These are phyloP conservation scores for Enoplosus armatus DNA, from an alignment of 2,797 vertebrate genomes.

Conservation along the genomic window DNA sequence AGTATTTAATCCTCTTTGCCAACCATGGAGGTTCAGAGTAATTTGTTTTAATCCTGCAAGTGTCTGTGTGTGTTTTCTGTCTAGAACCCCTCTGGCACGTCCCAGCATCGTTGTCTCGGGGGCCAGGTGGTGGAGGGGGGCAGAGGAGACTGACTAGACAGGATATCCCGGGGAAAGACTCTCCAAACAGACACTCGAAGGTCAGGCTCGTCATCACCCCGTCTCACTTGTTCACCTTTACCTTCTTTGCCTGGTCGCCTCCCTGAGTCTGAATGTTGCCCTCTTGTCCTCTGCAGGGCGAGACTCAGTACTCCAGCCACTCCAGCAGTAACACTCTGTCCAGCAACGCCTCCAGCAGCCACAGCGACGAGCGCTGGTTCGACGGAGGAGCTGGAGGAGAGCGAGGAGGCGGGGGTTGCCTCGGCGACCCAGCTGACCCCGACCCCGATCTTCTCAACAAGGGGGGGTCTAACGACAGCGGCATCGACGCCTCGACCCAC, in stretches of 20 bases:
- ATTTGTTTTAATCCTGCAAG: constrained; percentile 71
- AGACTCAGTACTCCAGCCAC: constrained; percentile 93
- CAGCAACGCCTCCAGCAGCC: constrained; percentile 93
- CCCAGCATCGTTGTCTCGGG: constrained; percentile 83
- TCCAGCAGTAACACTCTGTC: constrained; percentile 97
- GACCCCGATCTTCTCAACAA: constrained; percentile 89
- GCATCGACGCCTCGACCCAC: constrained; percentile 90
- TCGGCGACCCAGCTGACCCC: constrained; percentile 81
- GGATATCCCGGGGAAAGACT: constrained; percentile 90
- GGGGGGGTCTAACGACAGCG: constrained; percentile 92
- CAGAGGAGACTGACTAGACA: constrained; percentile 87
- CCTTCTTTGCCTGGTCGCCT: not conserved
- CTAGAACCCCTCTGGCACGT: constrained; percentile 94
- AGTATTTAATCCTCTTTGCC: constrained; percentile 80
- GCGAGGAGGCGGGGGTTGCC: constrained; percentile 60
- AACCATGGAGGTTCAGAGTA: constrained; percentile 61
- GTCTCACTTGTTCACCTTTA: not conserved
- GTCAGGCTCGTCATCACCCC: constrained; percentile 75
- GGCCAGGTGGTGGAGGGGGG: constrained; percentile 76
- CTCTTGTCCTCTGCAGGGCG: constrained; percentile 81
- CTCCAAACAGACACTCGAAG: constrained; percentile 92
- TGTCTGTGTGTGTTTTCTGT: constrained; percentile 65
- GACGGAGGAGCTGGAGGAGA: constrained; percentile 80
- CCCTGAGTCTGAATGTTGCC: not conserved
- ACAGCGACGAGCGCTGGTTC: constrained; percentile 95